phyloP scores from a whole-genome alignment of 2,888 invertebrate genomes.

The Halictus quadricinctus region DNA sequence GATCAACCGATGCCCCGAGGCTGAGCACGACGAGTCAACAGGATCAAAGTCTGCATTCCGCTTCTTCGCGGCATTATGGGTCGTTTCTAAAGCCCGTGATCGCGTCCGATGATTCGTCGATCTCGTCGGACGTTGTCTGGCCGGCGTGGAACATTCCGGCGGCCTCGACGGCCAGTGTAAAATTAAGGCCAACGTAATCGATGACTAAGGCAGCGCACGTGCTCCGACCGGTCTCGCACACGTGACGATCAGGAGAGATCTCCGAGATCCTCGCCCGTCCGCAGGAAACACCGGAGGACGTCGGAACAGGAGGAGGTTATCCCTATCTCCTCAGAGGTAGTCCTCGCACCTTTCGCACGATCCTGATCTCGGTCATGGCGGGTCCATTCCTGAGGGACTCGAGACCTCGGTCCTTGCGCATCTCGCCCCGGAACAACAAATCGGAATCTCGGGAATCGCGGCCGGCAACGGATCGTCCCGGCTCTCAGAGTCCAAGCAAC shows the following conservation, averaged over 20 bases:
- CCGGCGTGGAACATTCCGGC: neutral
- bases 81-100: neutral
- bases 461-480: slow-evolving; percentile 27
- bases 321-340: neutral
- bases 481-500: neutral
- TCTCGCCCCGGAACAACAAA: slow-evolving; percentile 9
- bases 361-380: slow-evolving; percentile 69
- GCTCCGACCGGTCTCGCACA: slow-evolving; percentile 11
- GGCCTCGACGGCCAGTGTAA: neutral
- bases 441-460: slow-evolving; percentile 17
- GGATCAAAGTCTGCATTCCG: neutral
- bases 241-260: slow-evolving; percentile 31
- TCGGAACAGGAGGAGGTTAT: neutral
- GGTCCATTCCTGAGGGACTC: slow-evolving; percentile 28
- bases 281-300: neutral
- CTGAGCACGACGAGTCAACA: neutral
- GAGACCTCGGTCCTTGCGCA: slow-evolving; percentile 32
- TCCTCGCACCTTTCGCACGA: slow-evolving; percentile 71
- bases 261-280: neutral
- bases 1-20: neutral
- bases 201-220: slow-evolving; percentile 39
- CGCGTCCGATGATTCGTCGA: neutral
- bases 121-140: neutral
- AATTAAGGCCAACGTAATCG: slow-evolving; percentile 42
- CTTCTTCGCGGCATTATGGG: neutral